These are phyloP conservation scores for Acheta domesticus DNA, from an alignment of 2,888 invertebrate genomes.

Conservation along the genomic window DNA sequence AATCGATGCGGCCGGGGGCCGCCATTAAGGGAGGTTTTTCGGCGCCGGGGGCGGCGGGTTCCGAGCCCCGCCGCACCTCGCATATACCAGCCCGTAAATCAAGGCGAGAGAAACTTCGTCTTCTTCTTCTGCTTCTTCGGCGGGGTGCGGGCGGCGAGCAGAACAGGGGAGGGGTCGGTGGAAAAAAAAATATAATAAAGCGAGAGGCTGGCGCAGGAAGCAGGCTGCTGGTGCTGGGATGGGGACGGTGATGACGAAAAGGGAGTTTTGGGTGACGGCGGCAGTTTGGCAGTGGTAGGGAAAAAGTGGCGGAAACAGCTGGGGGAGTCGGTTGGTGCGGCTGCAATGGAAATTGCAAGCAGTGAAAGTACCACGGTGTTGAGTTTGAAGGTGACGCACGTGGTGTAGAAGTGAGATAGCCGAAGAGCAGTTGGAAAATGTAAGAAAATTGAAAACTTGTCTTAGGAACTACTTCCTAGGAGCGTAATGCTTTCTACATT, in stretches of 20 bases:
- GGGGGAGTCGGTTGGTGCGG: too few species aligned
- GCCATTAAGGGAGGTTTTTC: conserved; percentile 18
- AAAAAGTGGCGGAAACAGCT: too few species aligned
- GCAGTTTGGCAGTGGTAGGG: too few species aligned
- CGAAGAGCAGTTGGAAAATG: too few species aligned
- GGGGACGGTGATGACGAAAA: not conserved
- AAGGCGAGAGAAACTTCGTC: not conserved
- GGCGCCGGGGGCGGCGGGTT: conserved; percentile 3
- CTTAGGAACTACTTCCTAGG: too few species aligned
- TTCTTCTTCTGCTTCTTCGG: not conserved
- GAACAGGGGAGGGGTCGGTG: not conserved
- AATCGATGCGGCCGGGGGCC: not conserved
- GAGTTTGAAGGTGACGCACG: too few species aligned
- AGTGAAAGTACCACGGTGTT: too few species aligned
- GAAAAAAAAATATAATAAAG: not conserved
- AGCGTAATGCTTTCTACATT: too few species aligned
- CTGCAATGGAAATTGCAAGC: too few species aligned
- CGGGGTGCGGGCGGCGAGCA: not conserved
- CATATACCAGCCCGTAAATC: conserved; percentile 18
- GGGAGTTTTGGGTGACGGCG: not conserved
- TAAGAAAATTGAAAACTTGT: too few species aligned
- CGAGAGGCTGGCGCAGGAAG: not conserved
- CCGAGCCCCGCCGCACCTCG: not conserved
- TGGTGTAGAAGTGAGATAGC: too few species aligned
- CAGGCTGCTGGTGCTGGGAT: not conserved